A percentile compares a stretch with the other conserved stretches of the same genome.
phyloP scores from a whole-genome alignment of 2,113 vertebrate genomes.

The Neodontobutis hainanensis region DNA sequence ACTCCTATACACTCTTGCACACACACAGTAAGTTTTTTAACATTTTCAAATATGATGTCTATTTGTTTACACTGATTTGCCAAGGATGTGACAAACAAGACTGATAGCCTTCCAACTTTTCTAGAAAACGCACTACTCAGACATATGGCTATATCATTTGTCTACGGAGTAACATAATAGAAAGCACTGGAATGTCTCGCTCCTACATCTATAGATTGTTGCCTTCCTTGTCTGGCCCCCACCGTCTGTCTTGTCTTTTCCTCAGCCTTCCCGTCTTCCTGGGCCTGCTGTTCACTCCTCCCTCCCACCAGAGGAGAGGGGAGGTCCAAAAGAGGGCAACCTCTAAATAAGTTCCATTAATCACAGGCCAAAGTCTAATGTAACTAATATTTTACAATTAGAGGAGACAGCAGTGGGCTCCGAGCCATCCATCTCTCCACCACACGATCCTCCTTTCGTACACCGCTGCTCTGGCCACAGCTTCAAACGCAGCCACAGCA shows the following conservation, averaged over 20 bases:
- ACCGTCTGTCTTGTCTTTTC: conserved; percentile 22
- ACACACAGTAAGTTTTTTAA: too few relatives aligned
- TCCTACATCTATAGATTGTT: conserved; percentile 71
- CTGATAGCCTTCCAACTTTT: conserved; percentile 27
- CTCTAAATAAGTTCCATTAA: conserved; percentile 99
- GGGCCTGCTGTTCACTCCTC: conserved; percentile 54
- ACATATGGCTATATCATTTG: conserved; percentile 22
- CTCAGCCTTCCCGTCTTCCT: conserved; percentile 76
- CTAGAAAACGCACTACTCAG: conserved; percentile 23
- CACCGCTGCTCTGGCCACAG: conserved; percentile 49
- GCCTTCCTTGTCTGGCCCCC: conserved; percentile 45
- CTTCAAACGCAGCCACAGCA: conserved; percentile 29
- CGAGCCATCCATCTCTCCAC: conserved; percentile 96
- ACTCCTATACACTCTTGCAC: too few relatives aligned
- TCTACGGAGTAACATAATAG: conserved; percentile 39
- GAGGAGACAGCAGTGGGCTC: conserved; percentile 96
- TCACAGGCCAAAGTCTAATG: conserved; percentile 98
- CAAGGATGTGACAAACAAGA: too few relatives aligned
- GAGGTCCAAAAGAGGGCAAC: conserved; percentile 90
- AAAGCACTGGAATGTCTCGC: conserved; percentile 51
- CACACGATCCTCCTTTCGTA: conserved; percentile 92
- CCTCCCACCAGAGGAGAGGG: conserved; percentile 78
- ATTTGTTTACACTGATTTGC: too few relatives aligned
- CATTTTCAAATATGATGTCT: too few relatives aligned
- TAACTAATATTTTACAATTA: conserved; percentile 99